Evolutionary conservation across 1,140 invertebrate species (phyloP), one percentile per base, ranked within the genome.

Genomic region (Nylanderia fulva): DNA sequence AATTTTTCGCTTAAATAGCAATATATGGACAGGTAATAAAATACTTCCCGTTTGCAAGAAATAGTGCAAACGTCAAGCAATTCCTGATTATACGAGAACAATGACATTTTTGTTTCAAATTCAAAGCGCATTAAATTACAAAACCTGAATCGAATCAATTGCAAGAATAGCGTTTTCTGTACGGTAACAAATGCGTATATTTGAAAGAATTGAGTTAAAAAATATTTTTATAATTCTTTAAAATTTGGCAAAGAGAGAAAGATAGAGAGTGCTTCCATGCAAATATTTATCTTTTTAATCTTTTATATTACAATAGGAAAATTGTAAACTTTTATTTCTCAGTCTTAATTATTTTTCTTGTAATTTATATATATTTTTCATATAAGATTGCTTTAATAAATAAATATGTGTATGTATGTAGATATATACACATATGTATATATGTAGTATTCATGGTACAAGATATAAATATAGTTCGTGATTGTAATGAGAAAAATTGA

Each of bases 81-180:
- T 60, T 5, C 15, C 11, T 42, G 9, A 24, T 29, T 45, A 61
- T 9, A 11, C n/a, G 13, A 18, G 15, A 76, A 4, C 56, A 45
- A 24, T 45, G 56, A 9, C 39, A 27, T 60, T 75, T n/a, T 75
- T 42, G 29, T 56, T 39, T 72, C 27, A n/a, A 27, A 29, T 75
- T 74, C 15, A 74, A 4, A 1, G 39, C 29, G 42, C 36, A 75
- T 60, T 75, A 15, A 21, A 42, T n/a, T 39, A 21, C 15, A 42
- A 60, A 5, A 45, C 15, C n/a, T 36, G 2, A 75, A 60, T 29
- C 8, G 8, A 60, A 58, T 42, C 13, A 42, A 60, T 1, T 8
- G 21, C 3, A 42, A 18, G 1, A 15, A 39, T 8, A 60, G 15
- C 36, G 24, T 21, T 60, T 58, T 69, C 29, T 52, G n/a, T n/a